Evolutionary conservation across 1,140 invertebrate species (phyloP), one percentile per base, ranked within the genome.

Genomic region (Magallana gigas): DNA sequence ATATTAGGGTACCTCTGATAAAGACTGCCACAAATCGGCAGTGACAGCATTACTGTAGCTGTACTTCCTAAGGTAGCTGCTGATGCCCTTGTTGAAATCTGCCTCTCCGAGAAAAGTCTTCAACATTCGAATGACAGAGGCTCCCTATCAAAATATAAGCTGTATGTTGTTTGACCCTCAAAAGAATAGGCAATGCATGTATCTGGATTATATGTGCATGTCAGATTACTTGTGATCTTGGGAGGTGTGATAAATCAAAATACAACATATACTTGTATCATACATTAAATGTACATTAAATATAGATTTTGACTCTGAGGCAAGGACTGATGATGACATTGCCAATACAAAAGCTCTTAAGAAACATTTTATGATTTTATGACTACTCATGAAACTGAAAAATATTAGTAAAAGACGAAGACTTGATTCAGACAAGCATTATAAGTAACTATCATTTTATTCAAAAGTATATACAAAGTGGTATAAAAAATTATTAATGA

Each of bases 91-190:
- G 68, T 92, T 89, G 57, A 94, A 93, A 4, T 89, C 88, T 7
- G 92, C 88, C 57, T 92, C 60, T n/a, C 91, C 91, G 0, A 94
- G 80, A 64, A 92, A 92, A 16, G 88, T 84, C 14, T 91, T 89
- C 68, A 94, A 83, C 94, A 94, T 94, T 29, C 93, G 96, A 71
- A 99, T 97, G 18, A 99, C 97, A 0, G 98, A 97, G n/a, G 98
- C 97, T 57, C 98, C 98, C 93, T 94, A 85, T n/a, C 2, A 88
- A 87, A 57, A 84, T 60, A 71, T 9, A n/a, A 64, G 2, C 14
- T 64, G 18, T 48, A 4, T 2, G 2, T 48, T 48, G 36, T 4
- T 48, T 48, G 36, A 48, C 36, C 36, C 36, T 48, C 36, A 48
- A 48, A 48, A 48, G 36, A 48, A 48, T 48, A 48, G 36, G 5